phyloP scores from a whole-genome alignment of 2,797 vertebrate genomes.

The Monodelphis domestica region DNA sequence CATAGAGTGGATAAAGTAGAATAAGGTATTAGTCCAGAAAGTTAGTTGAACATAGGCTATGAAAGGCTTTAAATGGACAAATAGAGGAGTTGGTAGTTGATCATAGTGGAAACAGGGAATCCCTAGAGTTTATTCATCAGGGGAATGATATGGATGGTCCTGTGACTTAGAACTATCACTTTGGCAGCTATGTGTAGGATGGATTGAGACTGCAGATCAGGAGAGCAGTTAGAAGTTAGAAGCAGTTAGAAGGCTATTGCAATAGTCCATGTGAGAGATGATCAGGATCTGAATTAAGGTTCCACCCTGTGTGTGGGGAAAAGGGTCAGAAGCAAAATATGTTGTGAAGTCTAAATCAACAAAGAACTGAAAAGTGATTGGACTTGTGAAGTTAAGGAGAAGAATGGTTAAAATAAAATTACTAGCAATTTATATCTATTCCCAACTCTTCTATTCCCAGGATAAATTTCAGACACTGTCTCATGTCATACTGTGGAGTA shows the following conservation, averaged over 20 bases:
- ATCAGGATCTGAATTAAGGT: not conserved
- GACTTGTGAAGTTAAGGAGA: constrained; percentile 60
- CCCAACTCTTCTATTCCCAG: not conserved
- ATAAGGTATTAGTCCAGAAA: not conserved
- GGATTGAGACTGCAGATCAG: not conserved
- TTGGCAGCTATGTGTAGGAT: not conserved
- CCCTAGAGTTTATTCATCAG: not conserved
- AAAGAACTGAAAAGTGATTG: not conserved
- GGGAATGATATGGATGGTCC: not conserved
- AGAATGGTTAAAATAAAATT: not conserved
- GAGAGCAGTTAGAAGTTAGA: not conserved
- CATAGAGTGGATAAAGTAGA: not conserved
- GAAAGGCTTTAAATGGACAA: not conserved
- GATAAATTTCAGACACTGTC: not conserved
- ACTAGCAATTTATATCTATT: not conserved
- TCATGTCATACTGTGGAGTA: not conserved
- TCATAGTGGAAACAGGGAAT: not conserved
- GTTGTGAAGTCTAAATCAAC: not conserved
- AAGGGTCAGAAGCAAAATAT: not conserved
- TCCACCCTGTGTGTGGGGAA: not conserved
- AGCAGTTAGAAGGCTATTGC: not conserved
- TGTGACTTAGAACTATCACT: not conserved
- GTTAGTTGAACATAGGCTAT: not conserved
- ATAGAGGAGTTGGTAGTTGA: not conserved
- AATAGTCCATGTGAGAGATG: not conserved